These are phyloP conservation scores for Lynx canadensis DNA, from an alignment of 2,113 vertebrate species.

Conservation along the genomic window DNA sequence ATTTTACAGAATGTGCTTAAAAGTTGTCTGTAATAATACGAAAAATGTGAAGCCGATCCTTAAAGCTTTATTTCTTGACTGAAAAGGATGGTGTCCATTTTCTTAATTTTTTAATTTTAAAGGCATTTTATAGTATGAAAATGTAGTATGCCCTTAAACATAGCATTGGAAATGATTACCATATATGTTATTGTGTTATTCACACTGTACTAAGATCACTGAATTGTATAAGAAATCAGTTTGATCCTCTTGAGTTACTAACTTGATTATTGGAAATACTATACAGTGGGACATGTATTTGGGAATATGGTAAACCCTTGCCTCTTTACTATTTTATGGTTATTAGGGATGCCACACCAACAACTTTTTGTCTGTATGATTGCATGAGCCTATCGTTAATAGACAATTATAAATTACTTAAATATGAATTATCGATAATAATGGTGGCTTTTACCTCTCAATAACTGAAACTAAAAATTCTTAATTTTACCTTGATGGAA, in stretches of 20 bases:
- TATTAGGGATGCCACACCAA: not conserved
- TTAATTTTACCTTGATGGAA: constrained; percentile 59
- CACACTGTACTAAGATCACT: constrained; percentile 35
- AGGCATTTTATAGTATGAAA: not conserved
- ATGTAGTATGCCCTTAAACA: constrained; percentile 47
- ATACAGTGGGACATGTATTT: not conserved
- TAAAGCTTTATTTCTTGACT: constrained; percentile 43
- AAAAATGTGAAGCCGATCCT: constrained; percentile 34
- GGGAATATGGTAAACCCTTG: not conserved
- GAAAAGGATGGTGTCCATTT: constrained; percentile 22
- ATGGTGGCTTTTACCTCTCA: constrained; percentile 55
- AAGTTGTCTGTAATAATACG: not conserved
- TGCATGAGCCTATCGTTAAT: constrained; percentile 63
- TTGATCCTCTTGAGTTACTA: constrained; percentile 35
- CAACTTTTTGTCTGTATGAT: constrained; percentile 47
- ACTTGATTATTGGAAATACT: not conserved
- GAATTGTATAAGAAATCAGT: constrained; percentile 54
- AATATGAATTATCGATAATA: constrained; percentile 75
- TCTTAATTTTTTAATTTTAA: not conserved
- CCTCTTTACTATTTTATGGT: not conserved
- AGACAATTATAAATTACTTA: constrained; percentile 63
- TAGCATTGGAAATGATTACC: not conserved
- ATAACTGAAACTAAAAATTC: constrained; percentile 46
- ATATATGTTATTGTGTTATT: not conserved
- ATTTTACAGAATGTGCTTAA: not conserved